phyloP scores from a whole-genome alignment of 2,113 vertebrate genomes.

The Ceyx melanurus region DNA sequence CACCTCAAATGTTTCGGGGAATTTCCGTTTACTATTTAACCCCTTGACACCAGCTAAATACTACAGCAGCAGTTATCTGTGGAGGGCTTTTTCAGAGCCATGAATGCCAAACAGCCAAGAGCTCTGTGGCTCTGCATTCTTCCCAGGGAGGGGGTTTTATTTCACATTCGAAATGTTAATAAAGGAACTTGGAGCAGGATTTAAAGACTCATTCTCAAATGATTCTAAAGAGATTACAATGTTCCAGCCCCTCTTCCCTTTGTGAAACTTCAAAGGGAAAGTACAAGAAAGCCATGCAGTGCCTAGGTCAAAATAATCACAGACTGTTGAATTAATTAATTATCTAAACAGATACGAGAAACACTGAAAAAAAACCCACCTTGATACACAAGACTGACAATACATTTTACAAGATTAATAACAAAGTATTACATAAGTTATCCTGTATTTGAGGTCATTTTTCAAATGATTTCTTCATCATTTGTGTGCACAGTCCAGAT shows the following conservation, averaged over 20 bases:
- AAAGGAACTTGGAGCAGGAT: neutral
- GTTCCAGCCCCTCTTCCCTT: neutral
- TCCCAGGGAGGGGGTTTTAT: neutral
- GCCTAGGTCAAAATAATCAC: neutral
- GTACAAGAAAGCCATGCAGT: neutral
- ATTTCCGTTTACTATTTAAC: conserved; percentile 8
- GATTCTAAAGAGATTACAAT: neutral
- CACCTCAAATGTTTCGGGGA: neutral
- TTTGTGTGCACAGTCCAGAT: neutral
- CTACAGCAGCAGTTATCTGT: neutral
- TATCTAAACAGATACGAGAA: neutral
- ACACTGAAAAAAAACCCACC: neutral
- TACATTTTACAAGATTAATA: neutral
- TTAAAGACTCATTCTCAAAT: neutral
- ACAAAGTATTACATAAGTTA: neutral
- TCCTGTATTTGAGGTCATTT: neutral
- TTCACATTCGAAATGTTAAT: neutral
- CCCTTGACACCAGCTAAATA: conserved; percentile 3
- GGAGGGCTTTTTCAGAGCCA: neutral
- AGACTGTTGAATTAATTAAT: neutral
- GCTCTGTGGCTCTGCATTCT: neutral
- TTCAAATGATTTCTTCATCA: neutral
- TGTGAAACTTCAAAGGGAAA: neutral
- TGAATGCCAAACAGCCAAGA: neutral
- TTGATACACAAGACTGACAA: rapidly evolving